Base-by-base conservation (phyloP, 2,113 vertebrate species). In the Chinchilla lanigera region DNA sequence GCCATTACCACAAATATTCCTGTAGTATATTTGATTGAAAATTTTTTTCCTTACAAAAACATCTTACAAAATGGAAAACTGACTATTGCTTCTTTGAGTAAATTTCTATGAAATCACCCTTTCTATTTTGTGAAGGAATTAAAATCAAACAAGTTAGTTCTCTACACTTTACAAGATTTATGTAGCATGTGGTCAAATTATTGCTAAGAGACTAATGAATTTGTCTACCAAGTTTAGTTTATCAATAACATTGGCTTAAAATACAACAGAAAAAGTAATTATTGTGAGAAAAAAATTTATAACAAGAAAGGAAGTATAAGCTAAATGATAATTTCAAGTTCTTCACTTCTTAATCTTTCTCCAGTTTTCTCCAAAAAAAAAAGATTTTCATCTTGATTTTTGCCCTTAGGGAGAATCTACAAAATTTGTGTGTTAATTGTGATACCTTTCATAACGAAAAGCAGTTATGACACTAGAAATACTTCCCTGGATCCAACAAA, bases 361-460 rank as follows among this genome's bases (percentile, higher is more conserved):
- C 35, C 8, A 35, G 9, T 10, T 77, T 89, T 89, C 60, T 83
- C 69, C 14, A 88, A 75, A 52, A 92, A 75, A 52, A 92, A 69
- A 92, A 44, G 33, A 35, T 16, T 16, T 75, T 20, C 7, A 11
- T 63, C 85, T 44, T 77, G 73, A 77, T 5, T 4, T 12, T 94
- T 90, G 78, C 0, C 24, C 28, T 92, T 78, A 30, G 52, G 38
- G 52, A 56, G 85, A 89, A 77, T 71, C 88, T 90, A 90, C 47
- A 90, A 58, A 90, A 30, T 44, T 44, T 86, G 61, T 82, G 17
- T 69, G 47, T 85, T 90, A 71, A 71, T 63, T 78, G 17, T 41
- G 61, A 50, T 80, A 67, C 10, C 65, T 96, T 93, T 87, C 38
- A 85, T 35, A 92, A 58, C 1, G 50, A 90, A 90, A 94, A 84